Evolutionary conservation across 2,113 vertebrate genomes (phyloP).

Genomic region (Anoura caudifer): DNA sequence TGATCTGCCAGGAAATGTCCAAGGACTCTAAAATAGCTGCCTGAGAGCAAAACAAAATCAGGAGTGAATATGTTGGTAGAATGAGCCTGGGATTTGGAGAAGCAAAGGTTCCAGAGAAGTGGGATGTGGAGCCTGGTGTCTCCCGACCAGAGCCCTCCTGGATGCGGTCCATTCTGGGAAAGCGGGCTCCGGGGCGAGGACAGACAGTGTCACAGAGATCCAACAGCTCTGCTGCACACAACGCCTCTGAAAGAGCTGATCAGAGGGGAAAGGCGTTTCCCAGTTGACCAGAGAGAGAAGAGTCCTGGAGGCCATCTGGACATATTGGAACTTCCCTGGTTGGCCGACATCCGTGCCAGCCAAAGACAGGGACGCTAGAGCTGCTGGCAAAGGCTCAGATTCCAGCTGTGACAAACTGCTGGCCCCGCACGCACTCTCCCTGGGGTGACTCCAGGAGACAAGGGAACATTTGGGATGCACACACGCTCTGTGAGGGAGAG

Average conservation of each 20-base stretch:
- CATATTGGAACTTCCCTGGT: background rate
- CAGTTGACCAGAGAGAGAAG: background rate
- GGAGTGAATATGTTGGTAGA: background rate
- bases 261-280: background rate
- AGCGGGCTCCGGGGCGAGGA: background rate
- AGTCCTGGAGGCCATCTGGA: background rate
- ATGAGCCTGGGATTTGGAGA: background rate
- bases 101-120: background rate
- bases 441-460: background rate
- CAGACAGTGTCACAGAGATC: background rate
- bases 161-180: background rate
- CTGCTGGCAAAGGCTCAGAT: background rate
- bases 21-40: background rate
- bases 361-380: background rate
- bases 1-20: background rate
- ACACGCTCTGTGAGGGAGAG: background rate
- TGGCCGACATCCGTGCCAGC: background rate
- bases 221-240: background rate
- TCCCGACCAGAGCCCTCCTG: background rate
- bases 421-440: too few relatives aligned
- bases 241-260: background rate
- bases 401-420: background rate
- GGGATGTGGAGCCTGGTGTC: background rate
- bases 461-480: background rate
- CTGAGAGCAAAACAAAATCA: background rate